phyloP scores from a whole-genome alignment of 2,888 invertebrate genomes.

The Philopedon plagiatum region DNA sequence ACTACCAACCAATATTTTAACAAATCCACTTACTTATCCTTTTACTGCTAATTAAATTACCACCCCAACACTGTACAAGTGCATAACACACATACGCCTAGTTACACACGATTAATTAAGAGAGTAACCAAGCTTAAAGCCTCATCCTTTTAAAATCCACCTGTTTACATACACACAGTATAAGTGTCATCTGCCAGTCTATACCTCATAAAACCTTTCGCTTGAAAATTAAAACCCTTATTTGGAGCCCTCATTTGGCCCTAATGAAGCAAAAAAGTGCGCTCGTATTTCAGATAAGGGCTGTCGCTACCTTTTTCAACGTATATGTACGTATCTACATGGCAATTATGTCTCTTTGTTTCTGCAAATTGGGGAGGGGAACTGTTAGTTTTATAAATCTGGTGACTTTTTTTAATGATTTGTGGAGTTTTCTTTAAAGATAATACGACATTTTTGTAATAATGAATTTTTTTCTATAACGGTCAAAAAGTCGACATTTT shows the following conservation, averaged over 20 bases:
- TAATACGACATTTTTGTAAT: too few species aligned
- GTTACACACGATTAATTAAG: not conserved
- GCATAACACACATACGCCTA: not conserved
- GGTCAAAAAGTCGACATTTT: too few species aligned
- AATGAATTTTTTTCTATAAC: too few species aligned
- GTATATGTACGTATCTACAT: not conserved
- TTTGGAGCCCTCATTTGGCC: constrained; percentile 1
- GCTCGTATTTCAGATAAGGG: not conserved
- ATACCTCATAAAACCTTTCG: constrained; percentile 11
- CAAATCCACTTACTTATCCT: not conserved
- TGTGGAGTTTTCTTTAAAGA: too few species aligned
- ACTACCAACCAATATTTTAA: too few species aligned
- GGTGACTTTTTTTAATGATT: too few species aligned
- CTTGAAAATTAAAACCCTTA: constrained; percentile 20
- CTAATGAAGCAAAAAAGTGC: constrained; percentile 16
- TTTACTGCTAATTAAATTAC: constrained; percentile 1
- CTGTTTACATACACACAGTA: constrained; percentile 1
- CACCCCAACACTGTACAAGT: constrained; percentile 1
- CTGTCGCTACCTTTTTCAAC: not conserved
- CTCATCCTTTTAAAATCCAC: constrained; percentile 9
- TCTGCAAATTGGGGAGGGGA: too few species aligned
- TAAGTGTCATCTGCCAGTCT: constrained; percentile 1
- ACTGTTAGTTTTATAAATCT: too few species aligned
- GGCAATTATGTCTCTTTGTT: too few species aligned
- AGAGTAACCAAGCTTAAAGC: constrained; percentile 7